Percentiles rank a stretch among this genome's conserved stretches.
These are phyloP conservation scores for Potamarius usumacintae DNA, from an alignment of 2,113 vertebrate genomes.

Conservation along the genomic window DNA sequence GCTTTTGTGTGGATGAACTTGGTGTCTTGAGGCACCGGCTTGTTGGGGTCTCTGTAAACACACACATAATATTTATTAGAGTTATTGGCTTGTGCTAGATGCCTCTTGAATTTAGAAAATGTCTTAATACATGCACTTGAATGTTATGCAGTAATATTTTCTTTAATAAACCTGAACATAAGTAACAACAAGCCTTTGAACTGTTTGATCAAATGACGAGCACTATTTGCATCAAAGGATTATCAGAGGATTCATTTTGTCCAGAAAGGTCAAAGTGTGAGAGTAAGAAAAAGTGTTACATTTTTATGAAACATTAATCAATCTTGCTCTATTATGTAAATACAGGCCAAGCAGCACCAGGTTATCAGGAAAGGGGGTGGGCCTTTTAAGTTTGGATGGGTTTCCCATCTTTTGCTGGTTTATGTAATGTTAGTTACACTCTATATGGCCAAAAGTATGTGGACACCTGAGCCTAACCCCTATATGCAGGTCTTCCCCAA, in stretches of 20 bases:
- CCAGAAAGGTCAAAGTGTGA: not conserved
- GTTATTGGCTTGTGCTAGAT: not conserved
- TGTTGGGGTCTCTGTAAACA: slow-evolving; percentile 89
- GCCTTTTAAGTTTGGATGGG: not conserved
- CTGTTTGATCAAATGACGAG: not conserved
- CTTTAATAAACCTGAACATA: not conserved
- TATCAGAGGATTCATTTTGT: not conserved
- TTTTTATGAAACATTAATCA: not conserved
- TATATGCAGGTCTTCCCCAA: not conserved
- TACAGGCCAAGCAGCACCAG: not conserved
- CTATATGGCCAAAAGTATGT: not conserved
- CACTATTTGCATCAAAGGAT: not conserved
- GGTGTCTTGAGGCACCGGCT: slow-evolving; percentile 97
- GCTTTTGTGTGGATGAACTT: slow-evolving; percentile 99
- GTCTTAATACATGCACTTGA: not conserved
- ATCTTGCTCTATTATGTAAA: not conserved
- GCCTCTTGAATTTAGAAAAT: not conserved
- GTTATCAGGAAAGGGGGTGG: not conserved
- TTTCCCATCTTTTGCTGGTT: not conserved
- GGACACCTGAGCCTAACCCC: not conserved
- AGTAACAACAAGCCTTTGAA: not conserved
- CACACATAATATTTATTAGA: not conserved
- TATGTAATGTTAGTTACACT: not conserved
- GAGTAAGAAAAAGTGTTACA: not conserved
- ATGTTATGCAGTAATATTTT: too few relatives aligned